Evolutionary conservation across 2,888 invertebrate species (phyloP), one percentile per base, ranked within the genome.

Genomic region (Apocheima hispidaria): DNA sequence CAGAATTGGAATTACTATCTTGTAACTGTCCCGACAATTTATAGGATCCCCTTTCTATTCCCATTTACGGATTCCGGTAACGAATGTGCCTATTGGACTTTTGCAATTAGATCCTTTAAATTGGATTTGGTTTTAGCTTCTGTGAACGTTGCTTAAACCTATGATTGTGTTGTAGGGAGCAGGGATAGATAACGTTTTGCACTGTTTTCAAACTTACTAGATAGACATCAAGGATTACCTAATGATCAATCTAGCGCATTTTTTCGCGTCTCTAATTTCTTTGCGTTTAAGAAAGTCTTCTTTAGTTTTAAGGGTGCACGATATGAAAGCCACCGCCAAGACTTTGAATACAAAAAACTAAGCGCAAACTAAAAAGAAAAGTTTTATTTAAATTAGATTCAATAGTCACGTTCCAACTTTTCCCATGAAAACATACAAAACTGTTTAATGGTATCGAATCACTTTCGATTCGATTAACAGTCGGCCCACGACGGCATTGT

Each of bases 1-100:
- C 62, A 46, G 59, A 62, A 60, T 68, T 65, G 56, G 66, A 64
- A 66, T 66, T 70, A 65, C 66, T 63, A 63, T 65, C 66, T 69
- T 68, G 69, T 69, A 69, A 67, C 69, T 69, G 70, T 68, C 70
- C 59, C 23, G 57, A 44, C 59, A 66, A 66, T 70, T 68, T 70
- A 70, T 70, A 54, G 66, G 65, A 66, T 64, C 53, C 66, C 66
- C 56, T 70, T 68, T 65, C 66, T 66, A 64, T 66, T 60, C 56
- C 70, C 60, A 70, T 70, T 68, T 63, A 60, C 43, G 66, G 66
- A 63, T 41, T 51, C 51, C 41, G 51, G 55, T 54, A 70, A 65
- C 62, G 57, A 68, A 69, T 65, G 64, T 66, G 49, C 52, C 56
- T 65, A 69, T 63, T 43, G 60, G 59, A 51, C 62, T 62, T 60